Evolutionary conservation across 2,888 invertebrate species (phyloP), one percentile per base, ranked within the genome.

Genomic region (Griposia aprilina): DNA sequence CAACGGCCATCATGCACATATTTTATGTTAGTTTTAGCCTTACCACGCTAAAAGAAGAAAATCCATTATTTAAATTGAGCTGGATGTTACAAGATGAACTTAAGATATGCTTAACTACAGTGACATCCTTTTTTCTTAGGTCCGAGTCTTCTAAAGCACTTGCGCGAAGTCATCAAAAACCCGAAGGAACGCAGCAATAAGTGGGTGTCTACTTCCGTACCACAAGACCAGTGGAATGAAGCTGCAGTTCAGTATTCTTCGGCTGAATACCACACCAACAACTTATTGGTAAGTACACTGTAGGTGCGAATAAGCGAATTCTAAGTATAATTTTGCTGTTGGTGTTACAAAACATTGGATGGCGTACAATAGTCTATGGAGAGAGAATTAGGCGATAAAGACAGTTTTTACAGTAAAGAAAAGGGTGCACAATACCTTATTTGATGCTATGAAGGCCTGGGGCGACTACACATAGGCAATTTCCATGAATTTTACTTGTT

Each of bases 121-220:
- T 30, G 23, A 13, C 6, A 15, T 10, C 23, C 68, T 23, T 1
- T 57, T 50, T 76, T 77, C 76, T 6, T 69, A 95, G 98, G 98
- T 7, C 97, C 98, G 0, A 95, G 95, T 45, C 95, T 98, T 41
- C 89, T 97, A 0, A 93, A 97, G 63, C 97, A 97, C 76, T 91
- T 98, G 70, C 96, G 95, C 20, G 93, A 97, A 87, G 96, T 97
- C 0, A 97, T 98, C n/a, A 97, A 97, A 0, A 89, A 96, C 6
- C 97, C 98, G 0, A 98, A 97, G 86, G 92, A 93, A 1, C 96
- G 99, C 55, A 98, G 98, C 3, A 82, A 95, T 0, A 97, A 98
- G 83, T 99, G 99, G 99, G 93, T 99, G 7, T 98, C 98, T 80
- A 98, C 98, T 0, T 98, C 98, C 8, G 97, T 98, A 17, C 98